A percentile compares a stretch with the other conserved stretches of the same genome.
phyloP scores from a whole-genome alignment of 2,797 vertebrate species.

The Crax fasciolata region DNA sequence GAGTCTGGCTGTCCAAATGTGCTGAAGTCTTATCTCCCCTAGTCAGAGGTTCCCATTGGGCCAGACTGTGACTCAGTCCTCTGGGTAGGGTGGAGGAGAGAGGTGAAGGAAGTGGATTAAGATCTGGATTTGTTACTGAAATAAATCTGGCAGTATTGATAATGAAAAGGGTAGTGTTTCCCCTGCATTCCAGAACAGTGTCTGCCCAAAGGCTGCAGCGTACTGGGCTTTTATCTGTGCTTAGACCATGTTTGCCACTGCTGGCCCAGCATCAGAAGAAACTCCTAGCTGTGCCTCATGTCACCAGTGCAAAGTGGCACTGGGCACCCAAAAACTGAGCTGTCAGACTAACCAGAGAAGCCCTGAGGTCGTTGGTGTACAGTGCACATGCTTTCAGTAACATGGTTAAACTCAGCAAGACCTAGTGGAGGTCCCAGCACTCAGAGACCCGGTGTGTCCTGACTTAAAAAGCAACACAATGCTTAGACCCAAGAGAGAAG shows the following conservation, averaged over 20 bases:
- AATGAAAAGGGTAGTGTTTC: slow-evolving; percentile 5
- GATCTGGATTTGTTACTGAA: slow-evolving; percentile 44
- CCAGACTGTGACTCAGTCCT: slow-evolving; percentile 60
- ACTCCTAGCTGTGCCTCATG: no score
- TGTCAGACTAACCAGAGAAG: not conserved
- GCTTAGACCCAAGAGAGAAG: not conserved
- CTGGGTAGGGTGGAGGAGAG: slow-evolving; percentile 60
- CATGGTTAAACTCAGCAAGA: not conserved
- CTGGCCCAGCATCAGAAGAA: not conserved
- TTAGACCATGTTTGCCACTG: not conserved
- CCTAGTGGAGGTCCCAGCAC: not conserved
- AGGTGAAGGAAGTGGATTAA: slow-evolving; percentile 68
- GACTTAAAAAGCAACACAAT: not conserved
- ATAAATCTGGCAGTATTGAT: slow-evolving; percentile 32
- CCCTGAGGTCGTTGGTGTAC: not conserved
- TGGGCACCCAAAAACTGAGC: not conserved
- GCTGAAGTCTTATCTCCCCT: slow-evolving; percentile 54
- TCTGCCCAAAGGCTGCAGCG: not conserved
- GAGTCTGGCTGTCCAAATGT: slow-evolving; percentile 31
- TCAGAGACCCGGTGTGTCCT: not conserved
- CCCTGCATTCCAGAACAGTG: slow-evolving; percentile 10
- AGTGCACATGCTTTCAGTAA: not conserved
- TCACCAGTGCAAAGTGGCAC: not conserved
- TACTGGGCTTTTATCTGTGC: not conserved
- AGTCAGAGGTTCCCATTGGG: slow-evolving; percentile 54